Evolutionary conservation across 92 coral and sea anemone species (phyloP), one percentile per base, ranked within the genome.

Genomic region (Heteractis magnifica): DNA sequence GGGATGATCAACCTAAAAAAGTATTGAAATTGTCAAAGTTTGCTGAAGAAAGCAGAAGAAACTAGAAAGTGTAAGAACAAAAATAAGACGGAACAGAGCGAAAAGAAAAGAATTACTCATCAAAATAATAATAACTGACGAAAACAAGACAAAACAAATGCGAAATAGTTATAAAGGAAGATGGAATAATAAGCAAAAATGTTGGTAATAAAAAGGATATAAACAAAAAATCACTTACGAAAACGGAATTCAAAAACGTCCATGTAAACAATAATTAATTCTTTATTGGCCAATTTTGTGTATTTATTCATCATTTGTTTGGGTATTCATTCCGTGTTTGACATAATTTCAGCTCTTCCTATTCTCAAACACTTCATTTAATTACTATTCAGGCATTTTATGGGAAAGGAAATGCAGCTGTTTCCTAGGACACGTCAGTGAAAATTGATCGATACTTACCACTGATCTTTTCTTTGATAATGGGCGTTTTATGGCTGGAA

Each of bases 361-460:
- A n/a, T 68, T 6, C 19, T 68, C 49, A 20, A 68, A 68, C 73
- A 8, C 73, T 68, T 20, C 20, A 62, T 26, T 52, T 53, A 56
- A 19, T n/a, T 55, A 6, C 65, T 52, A 56, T 78, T 20, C 49
- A 62, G 19, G 26, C 16, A 18, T 81, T 14, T 60, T 56, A 48
- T 50, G 26, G 5, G 74, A 26, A 16, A 26, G 14, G 44, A 14
- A 34, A 19, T 51, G 77, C 84, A 81, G 77, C 50, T 81, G 84
- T 9, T 52, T 15, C 65, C 51, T 19, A 10, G 50, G 56, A 68
- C 20, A 68, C 20, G 60, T 68, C 76, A 50, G 53, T 81, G 52
- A 16, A 41, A 81, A 81, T 81, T 81, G 58, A 81, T 81, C 55
- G 84, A 81, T 70, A 81, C 84, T 81, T 70, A 71, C 11, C n/a